Base-by-base conservation (phyloP, 2,113 vertebrate genomes). In the Phyllopteryx taeniolatus region DNA sequence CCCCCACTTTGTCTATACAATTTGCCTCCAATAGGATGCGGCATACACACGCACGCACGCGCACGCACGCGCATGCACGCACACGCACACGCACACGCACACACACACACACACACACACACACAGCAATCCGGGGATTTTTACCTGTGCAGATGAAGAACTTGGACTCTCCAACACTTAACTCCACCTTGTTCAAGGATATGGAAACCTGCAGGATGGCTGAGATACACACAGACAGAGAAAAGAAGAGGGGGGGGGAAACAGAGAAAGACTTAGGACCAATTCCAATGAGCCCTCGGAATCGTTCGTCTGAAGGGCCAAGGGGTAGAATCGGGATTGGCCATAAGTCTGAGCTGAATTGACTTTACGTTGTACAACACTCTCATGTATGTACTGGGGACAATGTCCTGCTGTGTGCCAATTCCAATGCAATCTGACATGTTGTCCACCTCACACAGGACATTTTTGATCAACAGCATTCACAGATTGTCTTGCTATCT, bases 131-230 rank as follows among this genome's bases (percentile, higher is more conserved):
- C 27, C 60, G 9, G 10, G 59, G 31, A 2, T 60, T 9, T 84
- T 57, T 94, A 98, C 96, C 96, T 94, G 96, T 98, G 81, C 97
- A 99, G 75, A 95, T 99, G 94, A 99, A 98, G 93, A 98, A 99
- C 90, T 99, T 99, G 75, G 97, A 99, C 91, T 98, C 96, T 46
- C 96, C 96, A 42, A 99, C 97, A 72, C 97, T 99, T 77, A 99
- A 93, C 87, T 99, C 96, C 88, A 98, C 97, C 93, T 98, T 99
- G 89, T 94, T 97, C 87, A 99, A 93, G 70, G 97, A 98, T 93
- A 98, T 99, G 79, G 97, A 95, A 87, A 98, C 97, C 92, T 99
- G 97, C 85, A 98, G 94, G 82, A 95, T 91, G 82, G 95, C 96
- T 98, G 91, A 89, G 27, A 87, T 0, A 70, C 12, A 84, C 14